Percentiles rank a stretch among this genome's conserved stretches.
Evolutionary conservation across 2,113 vertebrate genomes (phyloP).

Genomic region (Malurus cyaneus): DNA sequence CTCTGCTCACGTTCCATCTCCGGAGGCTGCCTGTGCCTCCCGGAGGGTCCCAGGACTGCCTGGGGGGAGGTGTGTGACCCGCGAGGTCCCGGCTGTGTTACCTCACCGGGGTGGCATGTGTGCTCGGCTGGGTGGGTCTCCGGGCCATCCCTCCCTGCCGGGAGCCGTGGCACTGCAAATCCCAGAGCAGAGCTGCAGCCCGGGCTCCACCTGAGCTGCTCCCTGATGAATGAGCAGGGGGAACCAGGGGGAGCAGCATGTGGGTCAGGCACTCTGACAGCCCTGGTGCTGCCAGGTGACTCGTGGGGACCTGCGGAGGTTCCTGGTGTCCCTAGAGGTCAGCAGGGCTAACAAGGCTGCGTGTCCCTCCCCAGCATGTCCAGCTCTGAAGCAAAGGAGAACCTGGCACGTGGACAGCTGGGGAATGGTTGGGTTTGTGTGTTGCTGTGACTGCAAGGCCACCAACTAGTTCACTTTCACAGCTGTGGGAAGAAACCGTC

Average conservation of each 20-base stretch:
- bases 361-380: neutral
- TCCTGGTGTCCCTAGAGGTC: neutral
- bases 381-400: neutral
- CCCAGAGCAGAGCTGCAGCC: neutral
- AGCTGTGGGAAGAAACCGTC: neutral
- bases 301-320: neutral
- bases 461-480: neutral
- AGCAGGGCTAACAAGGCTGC: neutral
- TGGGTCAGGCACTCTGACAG: neutral
- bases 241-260: neutral
- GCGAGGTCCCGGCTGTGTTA: neutral
- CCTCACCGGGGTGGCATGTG: neutral
- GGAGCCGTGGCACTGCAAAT: neutral
- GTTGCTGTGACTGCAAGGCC: neutral
- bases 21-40: constrained; percentile 46
- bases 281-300: neutral
- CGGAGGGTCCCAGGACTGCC: neutral
- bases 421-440: neutral
- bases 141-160: neutral
- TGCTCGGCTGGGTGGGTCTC: neutral
- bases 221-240: too few relatives aligned
- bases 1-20: constrained; percentile 27
- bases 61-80: neutral
- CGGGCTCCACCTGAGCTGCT: neutral
- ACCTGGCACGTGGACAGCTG: neutral